phyloP scores from a whole-genome alignment of 2,888 invertebrate genomes.

The Alloscopus bannaensis region DNA sequence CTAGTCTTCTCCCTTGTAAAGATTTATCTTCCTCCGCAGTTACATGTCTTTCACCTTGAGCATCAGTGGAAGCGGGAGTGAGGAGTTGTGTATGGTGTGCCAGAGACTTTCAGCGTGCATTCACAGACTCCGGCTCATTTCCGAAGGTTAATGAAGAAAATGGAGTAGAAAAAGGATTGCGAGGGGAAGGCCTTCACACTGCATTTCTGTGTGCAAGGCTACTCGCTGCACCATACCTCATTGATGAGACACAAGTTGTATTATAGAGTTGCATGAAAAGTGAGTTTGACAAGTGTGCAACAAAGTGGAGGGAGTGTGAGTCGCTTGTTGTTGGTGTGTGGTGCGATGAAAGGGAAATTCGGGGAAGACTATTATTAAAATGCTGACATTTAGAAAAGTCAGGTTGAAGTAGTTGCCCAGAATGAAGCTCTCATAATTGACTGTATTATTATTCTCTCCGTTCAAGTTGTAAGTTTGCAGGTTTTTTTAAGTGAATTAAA shows the following conservation, averaged over 20 bases:
- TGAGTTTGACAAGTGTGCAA: neutral
- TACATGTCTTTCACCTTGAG: slow-evolving; percentile 54
- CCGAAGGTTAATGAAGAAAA: slow-evolving; percentile 55
- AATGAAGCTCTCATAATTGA: neutral
- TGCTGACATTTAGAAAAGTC: slow-evolving; percentile 60
- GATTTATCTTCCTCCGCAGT: slow-evolving; percentile 18
- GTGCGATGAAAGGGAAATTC: slow-evolving; percentile 1
- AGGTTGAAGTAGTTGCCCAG: slow-evolving; percentile 22
- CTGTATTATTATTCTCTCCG: neutral
- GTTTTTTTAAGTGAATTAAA: slow-evolving; percentile 33
- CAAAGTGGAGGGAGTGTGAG: too few relatives aligned
- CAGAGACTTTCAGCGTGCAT: too few relatives aligned
- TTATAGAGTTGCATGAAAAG: neutral
- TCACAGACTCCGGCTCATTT: too few relatives aligned
- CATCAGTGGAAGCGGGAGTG: slow-evolving; percentile 43
- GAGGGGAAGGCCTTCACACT: slow-evolving; percentile 40
- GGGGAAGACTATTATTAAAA: slow-evolving; percentile 33
- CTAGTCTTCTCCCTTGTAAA: too few relatives aligned
- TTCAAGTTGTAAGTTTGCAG: neutral
- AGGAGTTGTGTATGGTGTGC: neutral
- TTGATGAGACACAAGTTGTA: slow-evolving; percentile 5
- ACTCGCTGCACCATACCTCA: neutral
- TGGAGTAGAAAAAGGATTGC: slow-evolving; percentile 9
- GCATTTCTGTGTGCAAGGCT: slow-evolving; percentile 19
- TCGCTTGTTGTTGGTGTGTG: neutral